phyloP scores from a whole-genome alignment of 35 echinoderm and acorn worm species.

The Amphiura filiformis region DNA sequence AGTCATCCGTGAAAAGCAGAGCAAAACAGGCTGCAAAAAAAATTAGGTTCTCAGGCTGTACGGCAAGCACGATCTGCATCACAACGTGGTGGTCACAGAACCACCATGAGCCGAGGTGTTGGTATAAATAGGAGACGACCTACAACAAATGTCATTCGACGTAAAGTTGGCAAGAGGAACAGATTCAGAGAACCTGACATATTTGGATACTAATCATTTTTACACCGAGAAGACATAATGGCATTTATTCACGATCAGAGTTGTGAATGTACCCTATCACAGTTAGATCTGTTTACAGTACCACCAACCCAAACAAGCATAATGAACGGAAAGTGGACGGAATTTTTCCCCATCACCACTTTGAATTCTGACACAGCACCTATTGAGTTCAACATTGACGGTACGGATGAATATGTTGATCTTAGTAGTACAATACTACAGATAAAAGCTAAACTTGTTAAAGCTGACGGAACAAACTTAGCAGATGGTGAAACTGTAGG shows the following conservation, averaged over 20 bases:
- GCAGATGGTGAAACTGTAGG: conserved; percentile 20
- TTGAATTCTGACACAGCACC: conserved; percentile 29
- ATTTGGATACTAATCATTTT: background rate
- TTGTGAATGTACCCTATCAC: conserved; percentile 56
- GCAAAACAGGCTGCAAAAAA: background rate
- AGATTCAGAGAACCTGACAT: conserved; percentile 3
- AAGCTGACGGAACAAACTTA: conserved; percentile 29
- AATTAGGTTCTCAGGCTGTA: background rate
- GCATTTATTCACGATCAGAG: conserved; percentile 36
- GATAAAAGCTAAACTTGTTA: conserved; percentile 31
- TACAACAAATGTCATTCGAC: background rate
- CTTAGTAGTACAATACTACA: conserved; percentile 44
- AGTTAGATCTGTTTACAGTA: conserved; percentile 58
- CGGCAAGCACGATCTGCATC: no score
- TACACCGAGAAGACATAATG: no score
- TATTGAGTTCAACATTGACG: conserved; percentile 32
- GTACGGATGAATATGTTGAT: conserved; percentile 50
- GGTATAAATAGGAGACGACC: background rate
- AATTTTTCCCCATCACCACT: conserved; percentile 42
- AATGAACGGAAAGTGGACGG: conserved; percentile 28
- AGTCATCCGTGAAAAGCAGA: background rate
- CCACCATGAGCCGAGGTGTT: no score
- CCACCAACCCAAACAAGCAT: conserved; percentile 38
- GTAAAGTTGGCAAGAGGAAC: background rate
- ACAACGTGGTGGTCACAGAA: no score